Evolutionary conservation across 2,888 invertebrate species (phyloP), one percentile per base, ranked within the genome.

Genomic region (Tiliacea aurago): DNA sequence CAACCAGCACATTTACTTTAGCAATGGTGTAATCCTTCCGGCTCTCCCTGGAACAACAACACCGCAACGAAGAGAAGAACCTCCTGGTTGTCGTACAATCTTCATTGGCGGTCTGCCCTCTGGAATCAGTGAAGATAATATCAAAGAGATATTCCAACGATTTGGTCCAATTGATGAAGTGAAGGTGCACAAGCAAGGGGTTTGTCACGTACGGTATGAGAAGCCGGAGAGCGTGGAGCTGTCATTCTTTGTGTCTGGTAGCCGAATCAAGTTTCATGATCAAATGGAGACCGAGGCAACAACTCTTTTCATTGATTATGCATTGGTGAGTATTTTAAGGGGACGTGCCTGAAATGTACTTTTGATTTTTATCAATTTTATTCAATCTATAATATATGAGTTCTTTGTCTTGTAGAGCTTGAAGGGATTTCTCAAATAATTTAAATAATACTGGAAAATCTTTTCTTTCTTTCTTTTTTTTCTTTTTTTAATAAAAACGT

Each of bases 71-170:
- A 96, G 99, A 65, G 98, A 99, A 87, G 97, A 98, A 23, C 99
- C 99, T 1, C 98, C 97, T 0, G 99, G 99, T 0, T 99, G 99
- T 91, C 97, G 98, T 65, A 99, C 99, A 0, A 97, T 99, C 15
- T 99, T 99, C 92, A 98, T 99, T 4, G 99, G 99, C 59, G 99
- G 99, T 4, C 93, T 99, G n/a, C 99, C 99, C 0, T 98, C 98
- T 88, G 98, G 97, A 83, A 97, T 98, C 18, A 98, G 97, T 0
- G 98, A 98, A 91, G 98, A 98, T 63, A 97, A 97, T 99, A 73
- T 97, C 97, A 75, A 33, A 55, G 99, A 99, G 92, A 98, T 99
- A 76, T 99, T 99, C 93, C 98, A 98, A 86, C 97, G 96, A 6
- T 99, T 98, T 88, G 95, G 95, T 1, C 70, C 41, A 0, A 91